Base-by-base conservation (phyloP, 2,888 invertebrate species). In the Pedicia rivosa region DNA sequence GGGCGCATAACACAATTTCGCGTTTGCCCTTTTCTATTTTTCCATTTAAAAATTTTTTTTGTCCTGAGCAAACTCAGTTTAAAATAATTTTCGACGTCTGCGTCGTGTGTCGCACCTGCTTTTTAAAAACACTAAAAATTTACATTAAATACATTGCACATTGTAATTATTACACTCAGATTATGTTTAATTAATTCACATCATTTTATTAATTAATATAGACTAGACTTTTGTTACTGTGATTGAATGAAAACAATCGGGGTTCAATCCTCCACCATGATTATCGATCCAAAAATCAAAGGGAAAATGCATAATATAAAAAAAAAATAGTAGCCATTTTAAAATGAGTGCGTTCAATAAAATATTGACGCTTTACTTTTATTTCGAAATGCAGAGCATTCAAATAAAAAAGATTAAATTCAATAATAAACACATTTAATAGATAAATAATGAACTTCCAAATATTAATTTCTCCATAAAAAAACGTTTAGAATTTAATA, bases 91-190 rank as follows among this genome's bases (percentile, higher is more conserved):
- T 76, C 74, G 79, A 82, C 82, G 83, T 73, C 86, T 87, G 87
- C 87, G 86, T 87, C n/a, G n/a, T n/a, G n/a, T n/a, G n/a, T 84
- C 84, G 86, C 84, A 86, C 86, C 83, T 87, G 82, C 81, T 65
- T 68, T 65, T 65, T 26, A 35, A 19, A 25, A 35, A 35, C 25
- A 25, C 35, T 17, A 17, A 17, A 35, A 25, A 26, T 17, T 35
- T 17, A 35, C 35, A 25, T 15, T 16, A 35, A 35, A 25, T 10
- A 35, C 35, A 35, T 35, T 35, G 26, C 35, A 35, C 35, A 8
- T 17, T 35, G 15, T 15, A 25, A 26, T 26, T 26, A 26, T 16
- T 25, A 35, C 16, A 26, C 14, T 35, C 20, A 35, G 16, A 16
- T 35, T n/a, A 35, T 4, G 16, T 26, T 22, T 24, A 33, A 15